phyloP scores from a whole-genome alignment of 2,888 invertebrate genomes.

The Volucella bombylans region DNA sequence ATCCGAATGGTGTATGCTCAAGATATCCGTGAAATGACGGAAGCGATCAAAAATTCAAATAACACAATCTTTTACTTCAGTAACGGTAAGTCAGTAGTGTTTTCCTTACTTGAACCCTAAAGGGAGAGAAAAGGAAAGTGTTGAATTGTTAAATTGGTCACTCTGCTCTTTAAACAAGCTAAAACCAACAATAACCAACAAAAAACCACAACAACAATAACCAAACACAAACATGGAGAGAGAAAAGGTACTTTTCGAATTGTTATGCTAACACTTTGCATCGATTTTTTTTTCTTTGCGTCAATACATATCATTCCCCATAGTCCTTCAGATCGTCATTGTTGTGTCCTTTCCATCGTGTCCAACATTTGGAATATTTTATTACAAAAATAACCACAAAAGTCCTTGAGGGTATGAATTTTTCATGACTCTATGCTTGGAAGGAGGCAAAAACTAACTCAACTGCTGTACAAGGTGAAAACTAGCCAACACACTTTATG shows the following conservation, averaged over 20 bases:
- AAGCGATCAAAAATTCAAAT: no score
- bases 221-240: neutral
- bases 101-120: no score
- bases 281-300: conserved; percentile 50
- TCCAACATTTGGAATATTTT: conserved; percentile 66
- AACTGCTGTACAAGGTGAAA: conserved; percentile 59
- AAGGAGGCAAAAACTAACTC: conserved; percentile 11
- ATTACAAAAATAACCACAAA: conserved; percentile 67
- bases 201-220: conserved; percentile 9
- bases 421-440: conserved; percentile 56
- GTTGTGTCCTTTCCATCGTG: conserved; percentile 28
- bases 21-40: no score
- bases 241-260: conserved; percentile 46
- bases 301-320: neutral
- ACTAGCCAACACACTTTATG: conserved; percentile 41
- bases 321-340: conserved; percentile 28
- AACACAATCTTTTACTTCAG: no score
- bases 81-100: no score
- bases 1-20: no score
- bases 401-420: conserved; percentile 70
- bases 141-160: no score
- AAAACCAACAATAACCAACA: neutral
- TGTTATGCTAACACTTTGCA: conserved; percentile 69
- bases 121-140: no score
- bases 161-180: no score